Percentiles rank a stretch among this genome's conserved stretches.
These are phyloP conservation scores for Drosophila subobscura DNA, from an alignment of 1,140 invertebrate genomes.

Conservation along the genomic window DNA sequence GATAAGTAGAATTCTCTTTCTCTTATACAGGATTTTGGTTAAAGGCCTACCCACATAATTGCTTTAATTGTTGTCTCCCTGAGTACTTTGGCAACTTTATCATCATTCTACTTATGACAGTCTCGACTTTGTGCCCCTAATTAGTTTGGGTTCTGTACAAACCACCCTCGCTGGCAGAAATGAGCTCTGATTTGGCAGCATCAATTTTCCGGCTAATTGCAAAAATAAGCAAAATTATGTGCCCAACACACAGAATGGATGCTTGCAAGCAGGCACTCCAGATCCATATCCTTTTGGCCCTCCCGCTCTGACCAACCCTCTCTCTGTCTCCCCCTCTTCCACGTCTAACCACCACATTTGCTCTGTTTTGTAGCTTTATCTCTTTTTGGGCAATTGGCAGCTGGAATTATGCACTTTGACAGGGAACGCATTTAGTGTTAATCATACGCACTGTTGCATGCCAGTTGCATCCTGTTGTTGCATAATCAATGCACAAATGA, in stretches of 20 bases:
- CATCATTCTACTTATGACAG: too few relatives aligned
- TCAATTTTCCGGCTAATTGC: constrained; percentile 63
- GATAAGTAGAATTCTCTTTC: too few relatives aligned
- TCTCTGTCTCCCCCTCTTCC: neutral
- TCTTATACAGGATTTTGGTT: too few relatives aligned
- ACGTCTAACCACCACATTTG: too few relatives aligned
- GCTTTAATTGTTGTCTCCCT: too few relatives aligned
- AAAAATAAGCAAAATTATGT: constrained; percentile 54
- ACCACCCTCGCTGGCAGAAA: constrained; percentile 29
- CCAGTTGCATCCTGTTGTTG: constrained; percentile 28
- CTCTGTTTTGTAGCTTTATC: too few relatives aligned
- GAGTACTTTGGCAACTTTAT: too few relatives aligned
- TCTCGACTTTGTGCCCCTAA: neutral
- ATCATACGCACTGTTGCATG: constrained; percentile 67
- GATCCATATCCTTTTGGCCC: neutral
- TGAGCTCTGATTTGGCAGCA: constrained; percentile 41
- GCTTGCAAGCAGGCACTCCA: neutral
- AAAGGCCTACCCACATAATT: too few relatives aligned
- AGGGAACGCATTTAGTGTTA: constrained; percentile 52
- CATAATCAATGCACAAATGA: constrained; percentile 9
- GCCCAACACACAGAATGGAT: constrained; percentile 14
- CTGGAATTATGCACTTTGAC: constrained; percentile 47
- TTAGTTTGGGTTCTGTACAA: neutral
- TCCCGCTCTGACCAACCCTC: constrained; percentile 1
- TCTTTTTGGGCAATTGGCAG: constrained; percentile 8